phyloP scores from a whole-genome alignment of 2,797 vertebrate species.

The Anguilla obscura region DNA sequence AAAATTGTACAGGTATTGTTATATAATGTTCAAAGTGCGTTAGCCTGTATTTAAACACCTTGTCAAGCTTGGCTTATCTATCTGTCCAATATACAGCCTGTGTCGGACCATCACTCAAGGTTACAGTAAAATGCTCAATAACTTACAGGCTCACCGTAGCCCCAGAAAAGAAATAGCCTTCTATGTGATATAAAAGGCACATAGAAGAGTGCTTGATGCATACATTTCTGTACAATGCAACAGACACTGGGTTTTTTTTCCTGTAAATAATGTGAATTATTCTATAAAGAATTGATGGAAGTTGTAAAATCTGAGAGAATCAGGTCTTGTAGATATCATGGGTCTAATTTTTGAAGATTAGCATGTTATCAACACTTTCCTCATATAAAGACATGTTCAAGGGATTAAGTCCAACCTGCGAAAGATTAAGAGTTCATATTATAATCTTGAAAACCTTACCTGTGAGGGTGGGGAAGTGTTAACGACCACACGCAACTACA shows the following conservation, averaged over 20 bases:
- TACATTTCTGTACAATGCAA: background rate
- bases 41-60: background rate
- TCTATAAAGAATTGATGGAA: background rate
- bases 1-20: background rate
- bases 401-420: slow-evolving; percentile 22
- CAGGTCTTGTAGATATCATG: slow-evolving; percentile 21
- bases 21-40: slow-evolving; percentile 4
- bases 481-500: no score
- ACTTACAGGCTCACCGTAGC: background rate
- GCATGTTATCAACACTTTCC: background rate
- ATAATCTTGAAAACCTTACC: slow-evolving; percentile 16
- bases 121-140: background rate
- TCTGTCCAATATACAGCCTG: background rate
- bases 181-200: background rate
- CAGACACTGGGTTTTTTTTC: background rate
- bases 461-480: no score
- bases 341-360: slow-evolving; percentile 16
- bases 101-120: background rate
- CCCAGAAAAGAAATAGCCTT: background rate
- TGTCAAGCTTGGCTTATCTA: background rate
- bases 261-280: background rate
- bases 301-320: background rate
- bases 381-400: slow-evolving; percentile 14
- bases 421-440: slow-evolving; percentile 23
- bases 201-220: background rate